These are phyloP conservation scores for Daktulosphaira vitifoliae DNA, from an alignment of 1,140 invertebrate species.

Conservation along the genomic window DNA sequence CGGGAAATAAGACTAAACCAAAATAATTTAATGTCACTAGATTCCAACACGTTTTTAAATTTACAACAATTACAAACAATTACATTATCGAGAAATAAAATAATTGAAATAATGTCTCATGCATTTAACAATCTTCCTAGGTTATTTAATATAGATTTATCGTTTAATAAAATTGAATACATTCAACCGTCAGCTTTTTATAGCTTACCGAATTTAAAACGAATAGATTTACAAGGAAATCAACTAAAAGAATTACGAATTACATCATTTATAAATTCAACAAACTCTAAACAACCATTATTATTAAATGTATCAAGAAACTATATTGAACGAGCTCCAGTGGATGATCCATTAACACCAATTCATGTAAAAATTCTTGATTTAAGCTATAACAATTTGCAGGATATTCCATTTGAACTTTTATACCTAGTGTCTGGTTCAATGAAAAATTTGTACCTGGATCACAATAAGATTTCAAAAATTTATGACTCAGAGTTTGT, in stretches of 20 bases:
- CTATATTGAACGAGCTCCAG: slow-evolving; percentile 52
- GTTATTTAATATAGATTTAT: slow-evolving; percentile 59
- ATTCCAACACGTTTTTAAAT: slow-evolving; percentile 54
- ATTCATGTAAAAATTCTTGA: slow-evolving; percentile 58
- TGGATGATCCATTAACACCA: slow-evolving; percentile 44
- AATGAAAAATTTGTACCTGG: slow-evolving; percentile 57
- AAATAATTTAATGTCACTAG: slow-evolving; percentile 56
- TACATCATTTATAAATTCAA: slow-evolving; percentile 57
- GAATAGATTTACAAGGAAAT: slow-evolving; percentile 64
- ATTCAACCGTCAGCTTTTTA: slow-evolving; percentile 56
- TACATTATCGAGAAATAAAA: slow-evolving; percentile 60
- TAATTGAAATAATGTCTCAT: slow-evolving; percentile 49
- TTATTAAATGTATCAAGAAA: slow-evolving; percentile 62
- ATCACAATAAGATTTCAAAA: slow-evolving; percentile 61
- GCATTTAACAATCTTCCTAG: slow-evolving; percentile 59
- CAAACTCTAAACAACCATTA: slow-evolving; percentile 51
- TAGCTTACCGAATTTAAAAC: slow-evolving; percentile 57
- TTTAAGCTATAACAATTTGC: slow-evolving; percentile 58
- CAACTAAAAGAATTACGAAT: slow-evolving; percentile 56
- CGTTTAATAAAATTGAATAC: slow-evolving; percentile 55
- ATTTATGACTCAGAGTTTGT: slow-evolving; percentile 64
- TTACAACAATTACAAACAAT: slow-evolving; percentile 58
- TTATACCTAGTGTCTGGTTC: slow-evolving; percentile 53
- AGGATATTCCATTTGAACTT: slow-evolving; percentile 55
- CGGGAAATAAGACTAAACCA: slow-evolving; percentile 67